Evolutionary conservation across 2,113 vertebrate genomes (phyloP).

Genomic region (Gymnogyps californianus): DNA sequence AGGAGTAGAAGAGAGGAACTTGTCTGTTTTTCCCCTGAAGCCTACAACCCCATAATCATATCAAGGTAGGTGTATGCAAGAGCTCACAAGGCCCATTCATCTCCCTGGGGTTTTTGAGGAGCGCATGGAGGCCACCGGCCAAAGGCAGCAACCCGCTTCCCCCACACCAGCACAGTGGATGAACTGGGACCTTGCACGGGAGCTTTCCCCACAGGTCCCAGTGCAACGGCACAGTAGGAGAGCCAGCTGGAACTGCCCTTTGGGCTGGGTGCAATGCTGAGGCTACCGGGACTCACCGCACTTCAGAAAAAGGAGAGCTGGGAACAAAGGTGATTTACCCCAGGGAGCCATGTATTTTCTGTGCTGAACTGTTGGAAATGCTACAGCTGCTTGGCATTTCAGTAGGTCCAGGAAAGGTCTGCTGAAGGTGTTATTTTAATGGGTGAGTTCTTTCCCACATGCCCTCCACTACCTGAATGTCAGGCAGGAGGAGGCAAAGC

Average conservation of each 20-base stretch:
- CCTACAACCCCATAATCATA: neutral
- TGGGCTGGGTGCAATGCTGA: neutral
- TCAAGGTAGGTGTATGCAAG: neutral
- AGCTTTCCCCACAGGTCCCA: neutral
- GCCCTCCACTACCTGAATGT: neutral
- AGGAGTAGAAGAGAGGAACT: neutral
- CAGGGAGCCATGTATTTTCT: neutral
- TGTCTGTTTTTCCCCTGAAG: neutral
- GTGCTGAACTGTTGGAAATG: neutral
- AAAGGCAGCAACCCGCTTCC: neutral
- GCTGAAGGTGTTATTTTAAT: neutral
- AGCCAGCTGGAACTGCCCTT: rapidly evolving
- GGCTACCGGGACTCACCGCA: neutral
- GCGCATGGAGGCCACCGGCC: neutral
- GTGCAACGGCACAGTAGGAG: neutral
- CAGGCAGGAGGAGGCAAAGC: neutral
- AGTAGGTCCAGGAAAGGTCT: neutral
- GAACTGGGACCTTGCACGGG: neutral
- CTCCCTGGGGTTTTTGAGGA: neutral
- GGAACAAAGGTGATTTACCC: neutral
- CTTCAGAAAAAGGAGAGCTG: neutral
- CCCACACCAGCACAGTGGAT: neutral
- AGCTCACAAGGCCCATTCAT: neutral
- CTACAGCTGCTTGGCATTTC: neutral
- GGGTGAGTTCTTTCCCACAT: neutral